Conservation (phyloP, 1,140 invertebrate species). For the Trichonephila clavipes region DNA sequence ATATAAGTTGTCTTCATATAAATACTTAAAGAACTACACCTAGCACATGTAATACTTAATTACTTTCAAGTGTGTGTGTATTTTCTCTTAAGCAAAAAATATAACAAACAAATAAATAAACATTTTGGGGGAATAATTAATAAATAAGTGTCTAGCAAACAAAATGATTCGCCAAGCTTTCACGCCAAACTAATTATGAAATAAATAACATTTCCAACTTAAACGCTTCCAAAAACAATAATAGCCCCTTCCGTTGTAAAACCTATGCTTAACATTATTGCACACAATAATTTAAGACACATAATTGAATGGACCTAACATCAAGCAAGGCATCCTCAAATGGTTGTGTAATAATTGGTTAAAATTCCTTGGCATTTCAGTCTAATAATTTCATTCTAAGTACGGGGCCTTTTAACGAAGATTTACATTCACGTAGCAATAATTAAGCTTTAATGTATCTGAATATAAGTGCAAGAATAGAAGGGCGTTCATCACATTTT, state of each 20-base stretch:
- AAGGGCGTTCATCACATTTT: not conserved
- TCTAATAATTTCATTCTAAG: not conserved
- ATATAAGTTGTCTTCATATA: too few relatives aligned
- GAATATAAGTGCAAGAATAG: not conserved
- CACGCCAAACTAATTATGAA: too few relatives aligned
- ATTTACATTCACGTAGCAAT: slow-evolving; percentile 15
- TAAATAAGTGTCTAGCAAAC: too few relatives aligned
- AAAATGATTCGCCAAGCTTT: too few relatives aligned
- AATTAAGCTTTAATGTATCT: slow-evolving; percentile 10
- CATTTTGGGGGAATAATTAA: too few relatives aligned
- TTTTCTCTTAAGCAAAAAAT: too few relatives aligned
- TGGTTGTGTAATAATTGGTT: not conserved
- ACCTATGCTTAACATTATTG: not conserved
- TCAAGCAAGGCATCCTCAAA: not conserved
- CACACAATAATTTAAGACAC: not conserved
- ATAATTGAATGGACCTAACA: not conserved
- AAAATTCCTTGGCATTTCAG: not conserved
- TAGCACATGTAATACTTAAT: too few relatives aligned
- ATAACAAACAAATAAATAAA: too few relatives aligned
- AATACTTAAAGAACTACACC: too few relatives aligned
- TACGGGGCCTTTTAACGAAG: slow-evolving; percentile 32
- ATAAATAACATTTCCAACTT: too few relatives aligned
- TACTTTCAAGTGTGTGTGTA: too few relatives aligned
- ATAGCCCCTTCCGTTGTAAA: not conserved
- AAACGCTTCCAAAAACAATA: not conserved